Base-by-base conservation (phyloP, 35 echinoderm and acorn worm species). In the Diadema setosum region DNA sequence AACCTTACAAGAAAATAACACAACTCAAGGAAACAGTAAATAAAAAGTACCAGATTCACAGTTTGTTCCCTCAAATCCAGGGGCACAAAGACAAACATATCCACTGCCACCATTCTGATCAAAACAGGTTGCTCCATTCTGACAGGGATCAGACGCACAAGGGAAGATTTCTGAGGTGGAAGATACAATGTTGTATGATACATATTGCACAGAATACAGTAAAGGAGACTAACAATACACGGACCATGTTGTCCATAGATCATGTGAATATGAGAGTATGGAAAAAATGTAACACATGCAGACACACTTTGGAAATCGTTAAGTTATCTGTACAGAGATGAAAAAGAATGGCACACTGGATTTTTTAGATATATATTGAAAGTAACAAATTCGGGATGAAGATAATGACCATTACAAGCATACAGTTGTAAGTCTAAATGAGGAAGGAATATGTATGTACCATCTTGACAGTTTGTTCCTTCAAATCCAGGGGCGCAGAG, bases 381-480 rank as follows among this genome's bases (percentile, higher is more conserved):
- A n/a, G n/a, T n/a, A n/a, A n/a, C n/a, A n/a, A n/a, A n/a, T n/a
- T n/a, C n/a, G n/a, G n/a, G n/a, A n/a, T n/a, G n/a, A n/a, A n/a
- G n/a, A n/a, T n/a, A n/a, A n/a, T n/a, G n/a, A n/a, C n/a, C n/a
- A n/a, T n/a, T n/a, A n/a, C n/a, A n/a, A n/a, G n/a, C n/a, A n/a
- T n/a, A n/a, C n/a, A n/a, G n/a, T n/a, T n/a, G n/a, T n/a, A n/a
- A n/a, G n/a, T n/a, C n/a, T n/a, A n/a, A n/a, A n/a, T n/a, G n/a
- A n/a, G n/a, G 45, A 32, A 92, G 80, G 36, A 87, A n/a, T 11
- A 52, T 44, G 70, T 20, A 24, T 45, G 20, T 82, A 82, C 80
- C 80, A 12, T 52, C 73, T 45, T 45, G 40, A 52, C 9, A 52
- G n/a, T 52, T 9, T 52, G 48, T 52, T 52, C 9, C 48, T n/a